Conservation (phyloP, 2,113 vertebrate genomes). For the Alouatta palliata region DNA sequence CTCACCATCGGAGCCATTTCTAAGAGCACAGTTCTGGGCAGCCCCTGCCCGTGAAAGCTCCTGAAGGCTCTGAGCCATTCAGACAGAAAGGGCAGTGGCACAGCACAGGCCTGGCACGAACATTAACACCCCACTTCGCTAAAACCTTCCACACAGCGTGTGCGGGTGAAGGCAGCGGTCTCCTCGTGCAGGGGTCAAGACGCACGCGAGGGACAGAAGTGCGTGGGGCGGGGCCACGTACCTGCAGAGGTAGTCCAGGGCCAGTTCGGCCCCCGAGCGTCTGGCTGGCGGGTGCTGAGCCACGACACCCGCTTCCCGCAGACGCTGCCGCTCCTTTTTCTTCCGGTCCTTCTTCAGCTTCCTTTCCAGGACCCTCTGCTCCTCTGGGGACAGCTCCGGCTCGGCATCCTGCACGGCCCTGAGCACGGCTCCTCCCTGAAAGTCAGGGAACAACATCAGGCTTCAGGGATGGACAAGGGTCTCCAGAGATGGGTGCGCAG, state of each 20-base stretch:
- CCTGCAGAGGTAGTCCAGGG: slow-evolving; percentile 85
- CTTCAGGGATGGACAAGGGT: too few species aligned
- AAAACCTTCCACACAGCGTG: neutral
- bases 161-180: fast-evolving
- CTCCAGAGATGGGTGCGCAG: too few species aligned
- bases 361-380: slow-evolving; percentile 83
- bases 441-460: neutral
- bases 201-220: neutral
- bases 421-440: neutral
- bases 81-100: neutral
- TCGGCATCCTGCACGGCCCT: neutral
- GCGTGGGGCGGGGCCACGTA: slow-evolving; percentile 42
- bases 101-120: neutral
- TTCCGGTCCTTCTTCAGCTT: slow-evolving; percentile 87
- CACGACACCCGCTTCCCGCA: slow-evolving; percentile 71
- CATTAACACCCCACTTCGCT: neutral
- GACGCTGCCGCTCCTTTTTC: slow-evolving; percentile 82
- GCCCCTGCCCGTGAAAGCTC: neutral
- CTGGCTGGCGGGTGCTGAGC: neutral
- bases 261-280: slow-evolving; percentile 67
- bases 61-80: neutral
- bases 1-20: neutral
- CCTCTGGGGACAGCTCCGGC: slow-evolving; percentile 76
- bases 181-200: too few species aligned
- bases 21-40: neutral